Conservation (phyloP, 2,797 vertebrate genomes). For the Remorina albescens region DNA sequence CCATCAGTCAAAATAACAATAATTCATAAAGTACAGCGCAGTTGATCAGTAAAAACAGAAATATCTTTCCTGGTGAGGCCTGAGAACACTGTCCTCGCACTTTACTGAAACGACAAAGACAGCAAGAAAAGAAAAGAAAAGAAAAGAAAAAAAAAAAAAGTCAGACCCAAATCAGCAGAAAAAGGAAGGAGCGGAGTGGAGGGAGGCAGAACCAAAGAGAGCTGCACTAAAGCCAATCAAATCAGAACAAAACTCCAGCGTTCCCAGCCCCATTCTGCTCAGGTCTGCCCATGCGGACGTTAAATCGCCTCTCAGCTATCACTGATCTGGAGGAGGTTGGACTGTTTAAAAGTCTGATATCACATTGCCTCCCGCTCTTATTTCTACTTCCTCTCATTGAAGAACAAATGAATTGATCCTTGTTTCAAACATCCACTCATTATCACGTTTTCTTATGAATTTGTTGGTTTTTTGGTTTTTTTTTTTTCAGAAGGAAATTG, state of each 20-base stretch:
- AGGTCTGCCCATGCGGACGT: conserved; percentile 56
- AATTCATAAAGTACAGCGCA: no score
- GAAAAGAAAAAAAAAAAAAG: no score
- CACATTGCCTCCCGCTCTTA: conserved; percentile 36
- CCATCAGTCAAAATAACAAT: no score
- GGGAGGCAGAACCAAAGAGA: conserved; percentile 26
- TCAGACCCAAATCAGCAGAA: not conserved
- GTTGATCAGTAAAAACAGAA: no score
- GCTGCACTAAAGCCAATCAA: conserved; percentile 37
- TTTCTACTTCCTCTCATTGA: conserved; percentile 1
- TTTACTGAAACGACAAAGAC: conserved; percentile 26
- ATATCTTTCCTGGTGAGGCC: conserved; percentile 12
- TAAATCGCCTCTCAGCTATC: conserved; percentile 67
- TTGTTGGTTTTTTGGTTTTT: not conserved
- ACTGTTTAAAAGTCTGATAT: conserved; percentile 55
- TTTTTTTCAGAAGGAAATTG: conserved; percentile 38
- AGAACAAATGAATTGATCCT: conserved; percentile 17
- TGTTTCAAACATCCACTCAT: conserved; percentile 20
- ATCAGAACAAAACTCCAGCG: conserved; percentile 57
- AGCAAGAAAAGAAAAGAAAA: no score
- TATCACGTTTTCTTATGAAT: not conserved
- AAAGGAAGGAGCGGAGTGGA: conserved; percentile 16
- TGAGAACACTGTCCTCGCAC: not conserved
- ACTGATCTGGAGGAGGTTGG: conserved; percentile 62
- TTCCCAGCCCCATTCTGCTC: conserved; percentile 44